Evolutionary conservation across 2,888 invertebrate species (phyloP).

Genomic region (Melikaiella ostensackeni): DNA sequence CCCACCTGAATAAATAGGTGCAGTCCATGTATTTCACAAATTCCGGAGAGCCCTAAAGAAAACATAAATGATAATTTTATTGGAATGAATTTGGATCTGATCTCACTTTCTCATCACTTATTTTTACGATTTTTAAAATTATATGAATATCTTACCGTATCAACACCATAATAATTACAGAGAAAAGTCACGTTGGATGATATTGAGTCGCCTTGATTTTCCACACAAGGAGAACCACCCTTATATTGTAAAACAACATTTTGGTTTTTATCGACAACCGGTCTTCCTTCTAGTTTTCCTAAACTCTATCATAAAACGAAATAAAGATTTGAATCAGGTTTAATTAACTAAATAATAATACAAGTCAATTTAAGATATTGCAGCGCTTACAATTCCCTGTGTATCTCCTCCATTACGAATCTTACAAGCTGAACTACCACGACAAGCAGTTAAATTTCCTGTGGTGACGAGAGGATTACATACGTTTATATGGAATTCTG

Average conservation of each 20-base stretch:
- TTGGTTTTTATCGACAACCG: slow-evolving; percentile 33
- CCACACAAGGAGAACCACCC: slow-evolving; percentile 51
- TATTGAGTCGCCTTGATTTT: slow-evolving; percentile 49
- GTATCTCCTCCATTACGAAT: slow-evolving; percentile 56
- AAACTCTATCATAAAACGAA: slow-evolving; percentile 46
- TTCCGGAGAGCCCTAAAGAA: slow-evolving; percentile 59
- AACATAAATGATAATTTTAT: slow-evolving; percentile 10
- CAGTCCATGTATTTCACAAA: slow-evolving; percentile 64
- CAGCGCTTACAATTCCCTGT: slow-evolving; percentile 64
- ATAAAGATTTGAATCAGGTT: slow-evolving; percentile 23
- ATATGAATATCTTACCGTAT: slow-evolving; percentile 25
- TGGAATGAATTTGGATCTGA: neutral
- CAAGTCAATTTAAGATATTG: slow-evolving; percentile 28
- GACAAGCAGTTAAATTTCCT: slow-evolving; percentile 60
- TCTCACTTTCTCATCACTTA: too few relatives aligned
- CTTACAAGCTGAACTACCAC: slow-evolving; percentile 67
- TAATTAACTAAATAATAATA: neutral
- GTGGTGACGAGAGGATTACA: slow-evolving; percentile 66
- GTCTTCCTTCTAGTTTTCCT: slow-evolving; percentile 44
- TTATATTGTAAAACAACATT: slow-evolving; percentile 48
- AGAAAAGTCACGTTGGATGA: slow-evolving; percentile 56
- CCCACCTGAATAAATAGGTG: slow-evolving; percentile 68
- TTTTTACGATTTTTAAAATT: too few relatives aligned
- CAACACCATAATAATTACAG: slow-evolving; percentile 44
- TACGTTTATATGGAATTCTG: slow-evolving; percentile 69